Evolutionary conservation across 2,113 vertebrate genomes (phyloP), one percentile per base, ranked within the genome.

Genomic region (Trachemys scripta): DNA sequence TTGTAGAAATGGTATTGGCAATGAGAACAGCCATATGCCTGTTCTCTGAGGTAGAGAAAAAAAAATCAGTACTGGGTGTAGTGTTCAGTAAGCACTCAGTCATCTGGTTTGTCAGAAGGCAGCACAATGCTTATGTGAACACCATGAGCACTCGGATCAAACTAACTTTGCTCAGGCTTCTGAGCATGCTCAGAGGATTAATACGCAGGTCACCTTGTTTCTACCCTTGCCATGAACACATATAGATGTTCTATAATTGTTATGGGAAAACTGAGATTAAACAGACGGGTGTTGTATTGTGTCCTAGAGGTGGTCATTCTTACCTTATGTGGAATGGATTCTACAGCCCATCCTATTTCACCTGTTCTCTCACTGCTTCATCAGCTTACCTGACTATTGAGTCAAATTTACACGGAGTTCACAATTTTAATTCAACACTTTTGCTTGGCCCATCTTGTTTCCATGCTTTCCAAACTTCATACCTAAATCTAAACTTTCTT

Each of bases 241-340:
- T 27, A 0, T 0, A 8, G 1, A 38, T 91, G 92, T 53, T 95
- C 27, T 5, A 9, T 2, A 3, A 80, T 8, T 0, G 2, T 72
- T 25, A 27, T 29, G 8, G 12, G 50, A 81, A 65, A 78, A 8
- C 8, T 29, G 2, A 54, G 47, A 16, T 65, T 22, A 85, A 65
- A 65, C 51, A 17, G 54, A 8, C 5, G 25, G 20, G 16, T 10
- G 22, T 82, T 91, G 35, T 1, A 53, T 1, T 1, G 19, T 17
- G 10, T 80, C 51, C 42, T 88, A 87, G 83, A 94, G 10, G 29
- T 17, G 49, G 8, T 47, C 50, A 90, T 47, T 69, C 8, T 38
- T 81, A 3, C 29, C 35, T 88, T 6, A 38, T 4, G 56, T 53
- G 12, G 13, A 62, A 72, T 85, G 11, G 0, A 88, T 38, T 10